Percentiles rank a stretch among this genome's conserved stretches.
These are phyloP conservation scores for Ceratitis capitata DNA, from an alignment of 1,140 invertebrate genomes.

Conservation along the genomic window DNA sequence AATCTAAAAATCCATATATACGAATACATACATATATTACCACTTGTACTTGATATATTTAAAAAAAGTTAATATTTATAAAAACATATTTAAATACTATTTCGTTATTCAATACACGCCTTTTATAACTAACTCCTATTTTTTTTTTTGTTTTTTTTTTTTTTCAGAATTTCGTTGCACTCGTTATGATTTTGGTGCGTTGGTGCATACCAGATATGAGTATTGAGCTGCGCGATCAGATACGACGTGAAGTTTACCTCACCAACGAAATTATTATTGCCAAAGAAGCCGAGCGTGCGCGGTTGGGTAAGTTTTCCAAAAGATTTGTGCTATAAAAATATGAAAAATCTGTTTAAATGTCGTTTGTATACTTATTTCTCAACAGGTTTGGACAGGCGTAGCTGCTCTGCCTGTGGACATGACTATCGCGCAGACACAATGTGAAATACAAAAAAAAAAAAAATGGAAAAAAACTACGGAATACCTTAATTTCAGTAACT, in stretches of 20 bases:
- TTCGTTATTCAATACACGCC: background rate
- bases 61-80: no score
- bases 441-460: background rate
- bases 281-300: conserved; percentile 75
- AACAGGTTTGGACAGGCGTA: conserved; percentile 48
- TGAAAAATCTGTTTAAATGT: background rate
- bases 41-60: no score
- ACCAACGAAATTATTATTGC: conserved; percentile 91
- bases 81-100: background rate
- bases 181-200: conserved; percentile 83
- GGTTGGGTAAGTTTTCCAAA: conserved; percentile 51
- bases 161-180: conserved; percentile 76
- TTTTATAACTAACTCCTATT: background rate
- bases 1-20: no score
- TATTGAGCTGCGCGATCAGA: conserved; percentile 77
- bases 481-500: no score
- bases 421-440: conserved; percentile 33
- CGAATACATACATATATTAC: no score
- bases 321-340: no score
- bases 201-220: conserved; percentile 91
- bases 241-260: conserved; percentile 85
- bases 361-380: conserved; percentile 34
- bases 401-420: conserved; percentile 46
- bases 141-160: background rate
- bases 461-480: background rate